These are phyloP conservation scores for Idris sp. DNA, from an alignment of 1,140 invertebrate species.

Conservation along the genomic window DNA sequence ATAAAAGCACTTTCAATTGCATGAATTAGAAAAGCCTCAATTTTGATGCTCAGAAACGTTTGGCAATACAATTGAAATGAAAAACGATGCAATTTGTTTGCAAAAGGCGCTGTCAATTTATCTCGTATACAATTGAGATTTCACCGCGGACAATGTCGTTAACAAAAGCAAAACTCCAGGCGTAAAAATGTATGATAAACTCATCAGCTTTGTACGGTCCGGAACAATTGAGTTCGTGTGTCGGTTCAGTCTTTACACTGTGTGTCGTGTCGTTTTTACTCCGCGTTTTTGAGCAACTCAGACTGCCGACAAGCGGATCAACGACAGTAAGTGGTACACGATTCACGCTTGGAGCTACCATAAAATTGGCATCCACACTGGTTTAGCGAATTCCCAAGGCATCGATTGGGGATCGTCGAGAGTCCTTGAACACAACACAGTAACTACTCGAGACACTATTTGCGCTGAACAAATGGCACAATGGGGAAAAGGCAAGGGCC, in stretches of 20 bases:
- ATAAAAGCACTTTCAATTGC: too few relatives aligned
- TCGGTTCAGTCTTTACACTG: background rate
- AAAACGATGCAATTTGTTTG: constrained; percentile 4
- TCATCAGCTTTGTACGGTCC: constrained; percentile 5
- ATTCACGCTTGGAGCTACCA: constrained; percentile 66
- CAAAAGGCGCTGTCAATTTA: background rate
- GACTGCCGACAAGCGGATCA: constrained; percentile 22
- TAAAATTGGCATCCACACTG: constrained; percentile 51
- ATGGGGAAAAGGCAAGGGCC: constrained; percentile 7
- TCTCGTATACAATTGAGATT: constrained; percentile 17
- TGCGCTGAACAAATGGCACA: too few relatives aligned
- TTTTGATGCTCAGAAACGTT: too few relatives aligned
- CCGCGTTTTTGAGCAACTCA: constrained; percentile 20
- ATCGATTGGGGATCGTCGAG: constrained; percentile 12
- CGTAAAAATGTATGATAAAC: constrained; percentile 17
- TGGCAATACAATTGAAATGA: too few relatives aligned
- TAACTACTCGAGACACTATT: too few relatives aligned
- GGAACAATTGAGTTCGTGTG: constrained; percentile 16
- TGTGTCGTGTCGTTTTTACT: constrained; percentile 14
- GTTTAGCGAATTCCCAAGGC: constrained; percentile 16
- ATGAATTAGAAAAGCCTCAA: too few relatives aligned
- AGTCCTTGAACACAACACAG: constrained; percentile 14
- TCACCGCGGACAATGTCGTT: background rate
- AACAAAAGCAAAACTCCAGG: background rate
- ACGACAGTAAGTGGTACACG: constrained; percentile 61